A percentile compares a stretch with the other conserved stretches of the same genome.
Evolutionary conservation across 2,113 vertebrate genomes (phyloP).

Genomic region (Archocentrus centrarchus): DNA sequence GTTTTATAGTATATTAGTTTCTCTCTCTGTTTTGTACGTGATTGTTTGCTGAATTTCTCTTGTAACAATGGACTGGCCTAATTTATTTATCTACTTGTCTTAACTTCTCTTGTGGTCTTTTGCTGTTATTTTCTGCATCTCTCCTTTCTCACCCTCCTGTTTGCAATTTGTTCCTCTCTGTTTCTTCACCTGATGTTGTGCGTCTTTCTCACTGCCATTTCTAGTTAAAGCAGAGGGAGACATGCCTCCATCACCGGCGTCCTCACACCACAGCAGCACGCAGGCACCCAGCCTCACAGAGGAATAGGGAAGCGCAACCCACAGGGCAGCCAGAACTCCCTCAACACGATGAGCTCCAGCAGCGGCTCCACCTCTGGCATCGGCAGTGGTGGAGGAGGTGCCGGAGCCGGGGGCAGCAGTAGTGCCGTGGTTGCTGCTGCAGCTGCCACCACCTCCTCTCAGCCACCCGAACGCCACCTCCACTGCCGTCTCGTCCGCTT

Average conservation of each 20-base stretch:
- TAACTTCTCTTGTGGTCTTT: background rate
- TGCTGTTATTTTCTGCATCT: background rate
- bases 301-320: constrained; percentile 91
- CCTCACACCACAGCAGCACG: constrained; percentile 97
- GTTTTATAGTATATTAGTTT: constrained; percentile 3
- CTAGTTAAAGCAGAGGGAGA: constrained; percentile 89
- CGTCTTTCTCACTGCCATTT: constrained; percentile 1
- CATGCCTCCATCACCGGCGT: constrained; percentile 93
- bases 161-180: constrained; percentile 3
- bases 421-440: constrained; percentile 70
- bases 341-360: constrained; percentile 97
- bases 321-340: constrained; percentile 97
- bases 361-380: constrained; percentile 94
- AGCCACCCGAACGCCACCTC: constrained; percentile 74
- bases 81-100: constrained; percentile 6
- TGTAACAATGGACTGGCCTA: background rate
- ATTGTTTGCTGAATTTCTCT: background rate
- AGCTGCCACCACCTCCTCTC: constrained; percentile 62
- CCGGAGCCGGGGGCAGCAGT: constrained; percentile 80
- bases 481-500: constrained; percentile 25
- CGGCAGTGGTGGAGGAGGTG: constrained; percentile 83
- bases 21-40: background rate
- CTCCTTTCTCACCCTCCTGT: background rate
- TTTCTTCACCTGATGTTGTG: background rate
- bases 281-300: constrained; percentile 94